Base-by-base conservation (phyloP, 1,140 invertebrate species). In the Ceratina japonica region DNA sequence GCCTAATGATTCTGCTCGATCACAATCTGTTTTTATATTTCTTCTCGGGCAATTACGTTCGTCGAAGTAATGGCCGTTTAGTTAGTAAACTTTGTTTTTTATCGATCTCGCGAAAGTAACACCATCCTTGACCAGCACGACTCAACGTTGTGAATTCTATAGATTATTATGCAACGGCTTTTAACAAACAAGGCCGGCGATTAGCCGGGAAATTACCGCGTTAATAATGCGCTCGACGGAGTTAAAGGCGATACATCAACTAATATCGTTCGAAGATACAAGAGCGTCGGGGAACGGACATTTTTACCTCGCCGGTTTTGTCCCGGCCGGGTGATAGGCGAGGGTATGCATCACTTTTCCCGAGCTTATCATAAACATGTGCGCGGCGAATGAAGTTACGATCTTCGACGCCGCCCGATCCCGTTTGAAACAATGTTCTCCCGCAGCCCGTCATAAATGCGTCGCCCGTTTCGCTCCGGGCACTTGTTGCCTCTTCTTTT, bases 231-330 rank as follows among this genome's bases (percentile, higher is more conserved):
- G 52, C 2, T 56, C n/a, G 31, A 20, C 31, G 2, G 10, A 56
- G 66, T 16, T 20, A 20, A 15, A 0, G 8, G 1, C 51, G 5
- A 56, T 70, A 56, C 31, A 70, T 56, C 52, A 37, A 37, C 24
- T 18, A 31, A 56, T 70, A 31, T 15, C 24, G 52, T 70, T 3
- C n/a, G 66, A 5, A 8, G 12, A 37, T 56, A 20, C 44, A 24
- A 13, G 16, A 16, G 8, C 37, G n/a, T 10, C 13, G 54, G n/a
- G 18, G 5, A 4, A 1, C 18, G 65, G 51, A 69, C 37, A 51
- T 76, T 61, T 49, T 69, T 51, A 49, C 59, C 65, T 76, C 54
- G 54, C 20, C 44, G 24, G 24, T 76, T 31, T 69, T 10, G 56
- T 31, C 31, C 37, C 15, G 20, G 24, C 64, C 12, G 37, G 15